Percentiles rank a stretch among this genome's conserved stretches.
These are phyloP conservation scores for Bovichtus diacanthus DNA, from an alignment of 2,797 vertebrate species.

Conservation along the genomic window DNA sequence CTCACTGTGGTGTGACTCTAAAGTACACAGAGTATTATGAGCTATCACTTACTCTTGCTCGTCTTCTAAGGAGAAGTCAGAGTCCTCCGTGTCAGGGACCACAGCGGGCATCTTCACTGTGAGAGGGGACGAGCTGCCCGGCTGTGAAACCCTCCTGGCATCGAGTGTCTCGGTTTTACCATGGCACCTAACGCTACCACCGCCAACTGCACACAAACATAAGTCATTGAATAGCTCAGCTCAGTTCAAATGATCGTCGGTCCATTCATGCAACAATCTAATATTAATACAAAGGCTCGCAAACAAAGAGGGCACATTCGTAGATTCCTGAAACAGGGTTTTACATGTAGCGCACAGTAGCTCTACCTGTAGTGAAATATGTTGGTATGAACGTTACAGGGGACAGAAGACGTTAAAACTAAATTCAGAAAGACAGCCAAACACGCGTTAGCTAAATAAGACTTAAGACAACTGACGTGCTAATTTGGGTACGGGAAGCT, in stretches of 20 bases:
- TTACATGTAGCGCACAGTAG: background rate
- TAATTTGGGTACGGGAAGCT: conserved; percentile 12
- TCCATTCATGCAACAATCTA: background rate
- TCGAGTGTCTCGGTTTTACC: conserved; percentile 58
- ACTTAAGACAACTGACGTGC: background rate
- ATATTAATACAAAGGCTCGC: background rate
- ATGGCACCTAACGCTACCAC: conserved; percentile 49
- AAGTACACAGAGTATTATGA: background rate
- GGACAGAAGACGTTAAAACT: conserved; percentile 1
- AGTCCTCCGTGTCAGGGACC: conserved; percentile 87
- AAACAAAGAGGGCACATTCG: background rate
- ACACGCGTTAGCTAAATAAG: conserved; percentile 17
- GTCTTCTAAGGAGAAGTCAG: conserved; percentile 86
- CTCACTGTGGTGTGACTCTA: background rate
- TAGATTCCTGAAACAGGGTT: background rate
- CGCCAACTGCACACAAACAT: conserved; percentile 45
- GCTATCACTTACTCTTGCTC: conserved; percentile 83
- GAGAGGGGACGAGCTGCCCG: conserved; percentile 39
- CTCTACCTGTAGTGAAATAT: conserved; percentile 7
- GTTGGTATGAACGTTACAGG: background rate
- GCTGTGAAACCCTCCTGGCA: conserved; percentile 60
- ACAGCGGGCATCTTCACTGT: conserved; percentile 89
- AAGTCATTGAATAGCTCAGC: background rate
- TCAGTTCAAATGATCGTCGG: background rate
- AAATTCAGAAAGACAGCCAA: background rate